phyloP scores from a whole-genome alignment of 1,140 invertebrate species.

The Colletes latitarsis region DNA sequence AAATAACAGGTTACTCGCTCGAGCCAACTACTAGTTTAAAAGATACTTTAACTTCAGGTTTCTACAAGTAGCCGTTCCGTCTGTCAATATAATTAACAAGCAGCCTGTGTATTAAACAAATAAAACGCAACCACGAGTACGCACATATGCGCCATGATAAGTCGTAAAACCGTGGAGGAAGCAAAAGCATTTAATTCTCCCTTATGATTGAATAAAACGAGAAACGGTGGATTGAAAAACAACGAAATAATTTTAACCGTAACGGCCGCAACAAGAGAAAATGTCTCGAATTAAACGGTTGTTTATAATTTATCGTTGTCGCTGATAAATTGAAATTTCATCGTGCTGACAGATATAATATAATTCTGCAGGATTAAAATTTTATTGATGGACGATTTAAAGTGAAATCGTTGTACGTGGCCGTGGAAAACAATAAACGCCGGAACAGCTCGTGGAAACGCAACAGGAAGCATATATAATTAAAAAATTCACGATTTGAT shows the following conservation, averaged over 20 bases:
- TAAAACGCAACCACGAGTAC: no score
- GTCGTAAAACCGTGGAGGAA: no score
- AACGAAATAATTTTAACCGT: conserved; percentile 6
- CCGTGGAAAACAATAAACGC: background rate
- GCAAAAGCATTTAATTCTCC: no score
- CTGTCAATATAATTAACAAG: no score
- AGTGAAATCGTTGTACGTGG: background rate
- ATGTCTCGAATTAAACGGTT: conserved; percentile 9
- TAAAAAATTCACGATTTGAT: background rate
- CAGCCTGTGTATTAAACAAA: no score
- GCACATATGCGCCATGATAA: no score
- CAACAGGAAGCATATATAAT: background rate
- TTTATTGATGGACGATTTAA: background rate
- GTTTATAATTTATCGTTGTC: background rate
- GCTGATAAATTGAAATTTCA: background rate
- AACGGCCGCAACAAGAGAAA: background rate
- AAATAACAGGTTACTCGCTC: no score
- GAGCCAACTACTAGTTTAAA: no score
- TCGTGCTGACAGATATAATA: background rate
- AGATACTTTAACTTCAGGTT: no score
- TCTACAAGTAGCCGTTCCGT: no score
- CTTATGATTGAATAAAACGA: no score
- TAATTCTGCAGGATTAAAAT: background rate
- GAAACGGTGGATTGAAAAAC: background rate
- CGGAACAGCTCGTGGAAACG: background rate